Evolutionary conservation across 1,140 invertebrate genomes (phyloP).

Genomic region (Sminthurides bifidus): DNA sequence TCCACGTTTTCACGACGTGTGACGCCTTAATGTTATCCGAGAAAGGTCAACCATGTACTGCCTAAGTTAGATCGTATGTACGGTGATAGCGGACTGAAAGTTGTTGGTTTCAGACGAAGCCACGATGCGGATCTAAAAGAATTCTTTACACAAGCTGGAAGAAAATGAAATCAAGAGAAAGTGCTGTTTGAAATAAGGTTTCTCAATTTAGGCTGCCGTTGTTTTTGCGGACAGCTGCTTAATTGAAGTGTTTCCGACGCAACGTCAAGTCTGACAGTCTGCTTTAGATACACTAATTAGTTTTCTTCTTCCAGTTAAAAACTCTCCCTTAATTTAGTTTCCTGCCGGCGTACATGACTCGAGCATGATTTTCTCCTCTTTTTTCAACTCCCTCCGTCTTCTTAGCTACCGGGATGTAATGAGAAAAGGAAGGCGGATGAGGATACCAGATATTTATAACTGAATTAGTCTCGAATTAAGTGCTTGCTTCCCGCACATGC

Average conservation of each 20-base stretch:
- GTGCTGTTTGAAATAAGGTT: not conserved
- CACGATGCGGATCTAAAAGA: no score
- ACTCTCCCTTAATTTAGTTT: not conserved
- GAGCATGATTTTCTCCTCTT: not conserved
- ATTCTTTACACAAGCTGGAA: no score
- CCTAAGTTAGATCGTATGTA: no score
- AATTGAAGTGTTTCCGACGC: constrained; percentile 23
- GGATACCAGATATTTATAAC: constrained; percentile 7
- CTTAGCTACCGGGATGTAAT: not conserved
- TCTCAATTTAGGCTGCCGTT: constrained; percentile 4
- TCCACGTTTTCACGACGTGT: no score
- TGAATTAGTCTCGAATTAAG: constrained; percentile 7
- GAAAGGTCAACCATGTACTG: no score
- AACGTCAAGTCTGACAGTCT: not conserved
- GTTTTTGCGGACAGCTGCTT: constrained; percentile 16
- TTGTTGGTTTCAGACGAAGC: no score
- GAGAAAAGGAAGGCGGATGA: not conserved
- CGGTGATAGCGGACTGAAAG: no score
- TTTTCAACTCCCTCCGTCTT: not conserved
- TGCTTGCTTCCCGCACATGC: not conserved
- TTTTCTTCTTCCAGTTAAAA: constrained; percentile 7
- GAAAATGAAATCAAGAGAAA: not conserved
- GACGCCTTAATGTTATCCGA: no score
- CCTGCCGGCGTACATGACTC: no score
- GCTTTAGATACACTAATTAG: constrained; percentile 9